Base-by-base conservation (phyloP, 2,797 vertebrate genomes). In the Hephaestus fuliginosus region DNA sequence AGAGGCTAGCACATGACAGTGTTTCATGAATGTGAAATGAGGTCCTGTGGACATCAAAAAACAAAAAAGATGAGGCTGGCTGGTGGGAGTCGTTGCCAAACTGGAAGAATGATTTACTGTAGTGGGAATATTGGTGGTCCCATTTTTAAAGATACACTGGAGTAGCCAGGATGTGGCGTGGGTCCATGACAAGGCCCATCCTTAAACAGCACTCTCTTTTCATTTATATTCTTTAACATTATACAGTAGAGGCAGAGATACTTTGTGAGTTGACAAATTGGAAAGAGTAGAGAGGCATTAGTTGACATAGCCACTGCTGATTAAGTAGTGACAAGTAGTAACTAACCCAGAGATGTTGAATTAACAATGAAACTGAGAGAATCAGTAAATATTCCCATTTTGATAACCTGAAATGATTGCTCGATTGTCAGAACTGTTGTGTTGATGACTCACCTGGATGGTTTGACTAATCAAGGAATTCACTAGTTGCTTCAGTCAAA, bases 21-120 rank as follows among this genome's bases (percentile, higher is more conserved):
- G 41, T 62, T 44, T 46, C 3, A 15, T 60, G 17, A 61, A 80
- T 61, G 70, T 71, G 49, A 66, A 41, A 62, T 51, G 64, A 70
- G 25, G 43, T 76, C 52, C 10, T 58, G 61, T 69, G 60, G 36
- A 76, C 41, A 67, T 46, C 9, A 14, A 66, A 22, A 52, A 46
- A 36, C 57, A 33, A 53, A 13, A 44, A 72, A 65, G 52, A 43
- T 28, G 0, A 53, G 28, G 30, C 44, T 43, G 25, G 7, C 11
- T 44, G 63, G n/a, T 67, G 10, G 20, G 39, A 73, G 68, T 22
- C 3, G 8, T 18, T 13, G 13, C 56, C 22, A 61, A 52, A 71
- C 39, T 64, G 20, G 17, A 58, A 48, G 39, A 72, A 8, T 10
- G 18, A 18, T 53, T 72, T 52, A 14, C 17, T 46, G 51, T 33